These are phyloP conservation scores for Lycaena phlaeas DNA, from an alignment of 2,888 invertebrate species.

Conservation along the genomic window DNA sequence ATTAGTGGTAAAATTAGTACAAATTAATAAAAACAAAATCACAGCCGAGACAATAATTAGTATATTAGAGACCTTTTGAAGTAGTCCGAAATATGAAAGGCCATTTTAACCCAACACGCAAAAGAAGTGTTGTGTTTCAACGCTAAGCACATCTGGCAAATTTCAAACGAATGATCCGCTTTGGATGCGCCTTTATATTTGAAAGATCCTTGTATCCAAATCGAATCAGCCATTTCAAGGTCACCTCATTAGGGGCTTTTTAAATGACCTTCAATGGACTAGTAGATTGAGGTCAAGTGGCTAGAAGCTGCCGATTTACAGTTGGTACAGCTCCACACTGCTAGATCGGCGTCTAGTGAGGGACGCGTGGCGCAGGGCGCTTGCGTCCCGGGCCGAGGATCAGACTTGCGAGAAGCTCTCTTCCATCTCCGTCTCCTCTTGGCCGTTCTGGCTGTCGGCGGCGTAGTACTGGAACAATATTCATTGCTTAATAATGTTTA, in stretches of 20 bases:
- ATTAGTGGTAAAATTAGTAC: no score
- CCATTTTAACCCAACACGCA: no score
- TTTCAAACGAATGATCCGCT: no score
- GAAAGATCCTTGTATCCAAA: no score
- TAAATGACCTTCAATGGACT: no score
- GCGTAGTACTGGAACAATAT: slow-evolving; percentile 79
- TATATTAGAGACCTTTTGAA: no score
- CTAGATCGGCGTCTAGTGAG: slow-evolving; percentile 36
- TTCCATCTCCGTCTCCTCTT: slow-evolving; percentile 79
- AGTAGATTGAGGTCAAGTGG: no score
- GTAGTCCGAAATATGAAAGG: no score
- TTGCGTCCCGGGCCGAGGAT: slow-evolving; percentile 62
- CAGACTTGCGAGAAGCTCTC: slow-evolving; percentile 89
- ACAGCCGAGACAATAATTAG: slow-evolving; percentile 6
- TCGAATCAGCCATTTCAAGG: no score
- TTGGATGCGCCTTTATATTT: no score
- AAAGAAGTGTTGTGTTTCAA: no score
- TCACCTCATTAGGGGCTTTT: no score
- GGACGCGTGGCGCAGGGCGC: slow-evolving; percentile 43
- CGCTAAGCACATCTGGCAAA: neutral
- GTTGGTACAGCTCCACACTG: slow-evolving; percentile 47
- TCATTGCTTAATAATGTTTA: neutral
- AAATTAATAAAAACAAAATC: neutral
- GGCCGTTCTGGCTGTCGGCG: slow-evolving; percentile 81
- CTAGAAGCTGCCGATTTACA: slow-evolving; percentile 32